phyloP scores from a whole-genome alignment of 2,113 vertebrate genomes.

The Amia ocellicauda region DNA sequence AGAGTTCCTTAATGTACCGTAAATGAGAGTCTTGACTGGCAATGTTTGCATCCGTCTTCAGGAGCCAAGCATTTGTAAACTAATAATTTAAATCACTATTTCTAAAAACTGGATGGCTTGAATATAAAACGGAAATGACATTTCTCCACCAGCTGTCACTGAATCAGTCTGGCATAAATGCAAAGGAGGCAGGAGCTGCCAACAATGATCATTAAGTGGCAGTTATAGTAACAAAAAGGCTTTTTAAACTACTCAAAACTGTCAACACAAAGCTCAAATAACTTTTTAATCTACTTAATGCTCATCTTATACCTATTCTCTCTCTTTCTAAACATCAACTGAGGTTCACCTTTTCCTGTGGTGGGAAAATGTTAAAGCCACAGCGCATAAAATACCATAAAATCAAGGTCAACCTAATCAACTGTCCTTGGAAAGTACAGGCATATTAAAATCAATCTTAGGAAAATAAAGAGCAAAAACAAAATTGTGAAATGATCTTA shows the following conservation, averaged over 20 bases:
- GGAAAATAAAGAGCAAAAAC: too few species aligned
- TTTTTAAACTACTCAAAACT: neutral
- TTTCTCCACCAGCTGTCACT: conserved; percentile 33
- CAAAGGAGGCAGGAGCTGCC: conserved; percentile 30
- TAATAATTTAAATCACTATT: conserved; percentile 40
- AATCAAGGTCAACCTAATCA: too few species aligned
- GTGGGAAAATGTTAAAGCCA: too few species aligned
- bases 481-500: too few species aligned
- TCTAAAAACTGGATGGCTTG: neutral
- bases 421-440: too few species aligned
- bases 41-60: conserved; percentile 26
- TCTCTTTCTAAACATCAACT: neutral
- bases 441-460: too few species aligned
- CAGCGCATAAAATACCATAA: too few species aligned
- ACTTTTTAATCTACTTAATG: neutral
- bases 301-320: neutral
- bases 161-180: conserved; percentile 33
- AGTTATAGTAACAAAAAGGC: neutral
- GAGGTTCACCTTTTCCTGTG: too few species aligned
- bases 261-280: neutral
- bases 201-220: conserved; percentile 22
- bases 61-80: conserved; percentile 29
- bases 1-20: conserved; percentile 36
- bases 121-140: conserved; percentile 34
- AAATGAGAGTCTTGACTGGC: conserved; percentile 31